phyloP scores from a whole-genome alignment of 2,797 vertebrate genomes.

The Melanotaenia parkinsoni region DNA sequence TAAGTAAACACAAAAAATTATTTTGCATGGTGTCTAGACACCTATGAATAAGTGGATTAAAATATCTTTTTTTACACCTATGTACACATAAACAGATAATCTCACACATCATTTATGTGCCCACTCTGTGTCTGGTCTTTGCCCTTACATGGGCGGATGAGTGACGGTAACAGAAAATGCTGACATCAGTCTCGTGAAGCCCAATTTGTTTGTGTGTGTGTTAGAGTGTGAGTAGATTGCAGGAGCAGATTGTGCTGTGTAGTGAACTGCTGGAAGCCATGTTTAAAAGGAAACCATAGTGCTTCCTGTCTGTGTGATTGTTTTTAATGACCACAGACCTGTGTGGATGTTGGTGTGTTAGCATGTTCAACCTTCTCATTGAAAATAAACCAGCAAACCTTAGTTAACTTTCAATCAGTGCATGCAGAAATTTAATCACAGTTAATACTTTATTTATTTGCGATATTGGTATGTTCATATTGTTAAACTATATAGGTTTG shows the following conservation, averaged over 20 bases:
- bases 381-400: slow-evolving; percentile 5
- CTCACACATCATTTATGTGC: background rate
- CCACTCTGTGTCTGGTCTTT: slow-evolving; percentile 35
- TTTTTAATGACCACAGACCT: slow-evolving; percentile 12
- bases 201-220: slow-evolving; percentile 13
- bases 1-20: slow-evolving; percentile 12
- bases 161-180: slow-evolving; percentile 56
- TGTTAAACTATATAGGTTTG: too few relatives aligned
- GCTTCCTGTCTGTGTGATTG: slow-evolving; percentile 41
- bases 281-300: slow-evolving; percentile 41
- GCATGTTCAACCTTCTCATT: slow-evolving; percentile 10
- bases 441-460: background rate
- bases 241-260: slow-evolving; percentile 40
- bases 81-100: slow-evolving; percentile 13
- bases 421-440: background rate
- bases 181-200: slow-evolving; percentile 39
- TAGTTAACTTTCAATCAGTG: background rate
- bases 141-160: slow-evolving; percentile 35
- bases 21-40: slow-evolving; percentile 23
- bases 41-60: slow-evolving; percentile 24
- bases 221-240: slow-evolving; percentile 14
- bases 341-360: slow-evolving; percentile 9
- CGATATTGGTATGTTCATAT: too few relatives aligned
- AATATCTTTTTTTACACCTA: slow-evolving; percentile 30
- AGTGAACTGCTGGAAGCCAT: slow-evolving; percentile 35